Evolutionary conservation across 2,113 vertebrate genomes (phyloP).

Genomic region (Crypturellus undulatus): DNA sequence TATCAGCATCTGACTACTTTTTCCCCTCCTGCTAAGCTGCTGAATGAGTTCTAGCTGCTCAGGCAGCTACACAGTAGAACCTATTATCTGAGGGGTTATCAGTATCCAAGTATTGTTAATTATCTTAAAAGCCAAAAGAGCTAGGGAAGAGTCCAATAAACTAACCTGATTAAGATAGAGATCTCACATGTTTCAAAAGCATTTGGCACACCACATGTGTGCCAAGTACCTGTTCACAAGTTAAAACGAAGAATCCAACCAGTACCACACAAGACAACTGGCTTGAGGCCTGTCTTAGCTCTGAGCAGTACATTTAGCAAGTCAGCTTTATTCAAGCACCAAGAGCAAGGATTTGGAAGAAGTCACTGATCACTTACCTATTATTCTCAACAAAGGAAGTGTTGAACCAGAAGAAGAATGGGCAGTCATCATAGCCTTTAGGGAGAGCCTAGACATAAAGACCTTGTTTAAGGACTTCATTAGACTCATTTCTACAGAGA

Average conservation of each 20-base stretch:
- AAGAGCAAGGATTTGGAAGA: not conserved
- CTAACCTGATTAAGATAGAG: not conserved
- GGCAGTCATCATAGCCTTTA: constrained; percentile 90
- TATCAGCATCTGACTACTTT: not conserved
- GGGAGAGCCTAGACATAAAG: constrained; percentile 82
- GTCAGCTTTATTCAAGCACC: not conserved
- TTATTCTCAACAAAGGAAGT: constrained; percentile 90
- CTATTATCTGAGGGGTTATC: not conserved
- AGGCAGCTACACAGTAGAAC: not conserved
- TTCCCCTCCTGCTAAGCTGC: not conserved
- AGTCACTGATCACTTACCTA: constrained; percentile 77
- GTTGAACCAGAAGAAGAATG: constrained; percentile 97
- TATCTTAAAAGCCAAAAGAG: not conserved
- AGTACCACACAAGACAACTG: not conserved
- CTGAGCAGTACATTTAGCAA: not conserved
- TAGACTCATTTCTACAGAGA: not conserved
- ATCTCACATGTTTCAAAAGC: not conserved
- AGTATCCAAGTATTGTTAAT: not conserved
- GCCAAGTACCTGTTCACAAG: not conserved
- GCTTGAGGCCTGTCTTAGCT: not conserved
- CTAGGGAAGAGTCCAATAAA: not conserved
- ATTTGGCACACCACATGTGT: not conserved
- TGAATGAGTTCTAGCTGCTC: not conserved
- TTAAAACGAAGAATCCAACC: not conserved
- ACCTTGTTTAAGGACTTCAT: not conserved